phyloP scores from a whole-genome alignment of 1,140 invertebrate genomes.

The Trachelipus rathkii region DNA sequence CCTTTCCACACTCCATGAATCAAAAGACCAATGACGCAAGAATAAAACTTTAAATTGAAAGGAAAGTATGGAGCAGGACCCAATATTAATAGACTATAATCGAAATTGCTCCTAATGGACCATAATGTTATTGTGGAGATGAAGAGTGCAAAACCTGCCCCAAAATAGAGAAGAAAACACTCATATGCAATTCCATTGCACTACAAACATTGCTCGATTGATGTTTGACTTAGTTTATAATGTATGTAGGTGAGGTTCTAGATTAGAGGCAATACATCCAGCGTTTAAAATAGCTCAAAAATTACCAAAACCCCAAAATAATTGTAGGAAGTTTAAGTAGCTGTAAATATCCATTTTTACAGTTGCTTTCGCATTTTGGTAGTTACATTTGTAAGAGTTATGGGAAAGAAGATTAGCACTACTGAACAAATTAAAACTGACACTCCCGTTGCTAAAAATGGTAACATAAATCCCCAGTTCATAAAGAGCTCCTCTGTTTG shows the following conservation, averaged over 20 bases:
- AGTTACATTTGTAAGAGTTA: no score
- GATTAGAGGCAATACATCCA: slow-evolving; percentile 18
- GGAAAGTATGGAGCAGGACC: slow-evolving; percentile 56
- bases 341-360: no score
- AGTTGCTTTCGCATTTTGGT: no score
- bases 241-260: slow-evolving; percentile 73
- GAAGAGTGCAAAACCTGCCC: slow-evolving; percentile 71
- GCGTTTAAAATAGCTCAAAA: no score
- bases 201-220: slow-evolving; percentile 76
- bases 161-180: slow-evolving; percentile 71
- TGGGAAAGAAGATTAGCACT: no score
- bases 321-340: no score
- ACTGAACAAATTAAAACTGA: no score
- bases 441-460: no score
- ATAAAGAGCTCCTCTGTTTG: no score
- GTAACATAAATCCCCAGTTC: no score
- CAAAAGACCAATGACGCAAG: slow-evolving; percentile 63
- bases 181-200: slow-evolving; percentile 81
- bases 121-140: slow-evolving; percentile 65
- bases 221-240: slow-evolving; percentile 66
- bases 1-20: slow-evolving; percentile 73
- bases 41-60: slow-evolving; percentile 14
- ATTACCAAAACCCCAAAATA: no score
- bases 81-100: slow-evolving; percentile 63
- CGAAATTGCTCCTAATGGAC: slow-evolving; percentile 61